These are phyloP conservation scores for Phylloscopus whistleri DNA, from an alignment of 2,113 vertebrate genomes.

Conservation along the genomic window DNA sequence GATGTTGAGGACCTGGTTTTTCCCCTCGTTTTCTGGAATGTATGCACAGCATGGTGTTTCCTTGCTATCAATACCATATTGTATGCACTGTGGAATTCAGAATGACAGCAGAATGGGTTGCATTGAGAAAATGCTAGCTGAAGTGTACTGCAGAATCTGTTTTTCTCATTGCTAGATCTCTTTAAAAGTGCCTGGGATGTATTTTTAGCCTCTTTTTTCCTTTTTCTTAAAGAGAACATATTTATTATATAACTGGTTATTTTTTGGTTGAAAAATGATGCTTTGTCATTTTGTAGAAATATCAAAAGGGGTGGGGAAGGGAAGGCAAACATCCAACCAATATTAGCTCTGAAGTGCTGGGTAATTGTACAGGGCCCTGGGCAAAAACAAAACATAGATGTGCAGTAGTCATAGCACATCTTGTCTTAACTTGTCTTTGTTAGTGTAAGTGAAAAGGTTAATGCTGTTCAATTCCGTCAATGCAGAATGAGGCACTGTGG, in stretches of 20 bases:
- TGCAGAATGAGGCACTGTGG: constrained; percentile 58
- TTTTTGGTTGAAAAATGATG: constrained; percentile 33
- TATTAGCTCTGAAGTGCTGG: constrained; percentile 71
- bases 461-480: constrained; percentile 71
- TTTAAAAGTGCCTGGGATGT: constrained; percentile 13
- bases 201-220: background rate
- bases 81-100: background rate
- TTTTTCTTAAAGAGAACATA: background rate
- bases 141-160: background rate
- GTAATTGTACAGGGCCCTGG: constrained; percentile 73
- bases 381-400: constrained; percentile 71
- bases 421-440: constrained; percentile 81
- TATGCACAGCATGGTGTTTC: background rate
- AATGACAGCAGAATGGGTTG: background rate
- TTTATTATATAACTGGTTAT: background rate
- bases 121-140: background rate
- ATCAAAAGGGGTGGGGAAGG: background rate
- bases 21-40: background rate
- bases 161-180: constrained; percentile 9
- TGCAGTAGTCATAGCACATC: constrained; percentile 68
- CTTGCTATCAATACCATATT: background rate
- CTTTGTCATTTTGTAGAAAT: constrained; percentile 26
- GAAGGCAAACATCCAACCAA: constrained; percentile 53
- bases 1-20: accelerated
- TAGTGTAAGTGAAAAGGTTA: constrained; percentile 82